These are phyloP conservation scores for Micromys minutus DNA, from an alignment of 2,113 vertebrate genomes.

Conservation along the genomic window DNA sequence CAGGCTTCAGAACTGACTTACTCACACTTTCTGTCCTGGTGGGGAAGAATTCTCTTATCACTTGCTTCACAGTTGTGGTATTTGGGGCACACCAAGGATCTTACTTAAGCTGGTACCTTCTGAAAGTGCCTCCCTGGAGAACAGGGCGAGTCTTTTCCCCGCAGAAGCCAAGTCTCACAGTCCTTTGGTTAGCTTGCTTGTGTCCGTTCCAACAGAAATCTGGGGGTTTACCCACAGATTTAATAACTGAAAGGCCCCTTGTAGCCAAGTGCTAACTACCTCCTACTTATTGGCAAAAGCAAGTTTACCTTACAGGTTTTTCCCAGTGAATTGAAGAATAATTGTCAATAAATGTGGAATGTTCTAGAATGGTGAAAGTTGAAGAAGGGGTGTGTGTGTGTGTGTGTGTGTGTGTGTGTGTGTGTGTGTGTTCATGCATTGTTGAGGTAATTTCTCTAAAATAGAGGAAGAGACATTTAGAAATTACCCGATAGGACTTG, in stretches of 20 bases:
- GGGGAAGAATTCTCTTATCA: not conserved
- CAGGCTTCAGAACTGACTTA: not conserved
- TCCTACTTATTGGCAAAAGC: no score
- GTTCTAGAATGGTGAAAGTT: slow-evolving; percentile 19
- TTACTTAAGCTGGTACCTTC: slow-evolving; percentile 61
- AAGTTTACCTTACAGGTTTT: not conserved
- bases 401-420: not conserved
- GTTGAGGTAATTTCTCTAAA: slow-evolving; percentile 25
- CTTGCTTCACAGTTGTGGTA: not conserved
- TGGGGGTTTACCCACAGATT: slow-evolving; percentile 33
- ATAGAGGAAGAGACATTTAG: slow-evolving; percentile 17
- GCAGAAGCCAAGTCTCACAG: slow-evolving; percentile 82
- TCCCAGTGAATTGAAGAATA: slow-evolving; percentile 60
- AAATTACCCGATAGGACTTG: slow-evolving; percentile 27
- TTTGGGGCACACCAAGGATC: slow-evolving; percentile 7
- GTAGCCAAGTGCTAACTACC: no score
- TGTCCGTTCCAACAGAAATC: slow-evolving; percentile 23
- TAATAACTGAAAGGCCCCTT: no score
- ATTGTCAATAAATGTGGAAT: slow-evolving; percentile 6
- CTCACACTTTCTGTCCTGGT: not conserved
- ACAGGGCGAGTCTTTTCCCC: slow-evolving; percentile 63
- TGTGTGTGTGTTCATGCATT: not conserved
- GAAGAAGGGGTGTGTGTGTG: not conserved
- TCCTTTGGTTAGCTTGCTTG: slow-evolving; percentile 78
- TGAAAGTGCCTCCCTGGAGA: slow-evolving; percentile 58